Conservation (phyloP, 1,140 invertebrate genomes). For the Zaprionus taronus region DNA sequence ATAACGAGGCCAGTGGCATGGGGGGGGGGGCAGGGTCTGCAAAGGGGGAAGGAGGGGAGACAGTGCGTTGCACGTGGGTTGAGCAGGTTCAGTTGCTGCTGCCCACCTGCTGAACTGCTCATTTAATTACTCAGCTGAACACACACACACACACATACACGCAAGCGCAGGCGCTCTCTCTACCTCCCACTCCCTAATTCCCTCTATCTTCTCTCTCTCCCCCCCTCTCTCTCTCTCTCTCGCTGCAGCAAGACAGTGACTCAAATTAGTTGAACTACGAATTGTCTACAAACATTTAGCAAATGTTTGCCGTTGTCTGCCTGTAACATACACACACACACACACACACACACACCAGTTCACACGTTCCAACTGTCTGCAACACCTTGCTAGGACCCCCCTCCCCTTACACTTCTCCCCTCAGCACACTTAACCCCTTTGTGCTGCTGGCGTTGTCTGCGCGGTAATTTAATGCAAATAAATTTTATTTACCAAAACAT, state of each 20-base stretch:
- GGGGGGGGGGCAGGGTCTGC: neutral
- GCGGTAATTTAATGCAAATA: slow-evolving; percentile 82
- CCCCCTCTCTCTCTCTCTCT: neutral
- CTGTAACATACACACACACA: slow-evolving; percentile 2
- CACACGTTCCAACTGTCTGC: slow-evolving; percentile 28
- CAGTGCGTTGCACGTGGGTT: slow-evolving; percentile 43
- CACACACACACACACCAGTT: slow-evolving; percentile 8
- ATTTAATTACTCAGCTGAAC: slow-evolving; percentile 76
- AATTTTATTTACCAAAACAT: slow-evolving; percentile 82
- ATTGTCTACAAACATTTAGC: slow-evolving; percentile 83
- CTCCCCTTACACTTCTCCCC: neutral
- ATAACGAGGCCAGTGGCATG: slow-evolving; percentile 32
- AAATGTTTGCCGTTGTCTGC: slow-evolving; percentile 71
- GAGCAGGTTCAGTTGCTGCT: slow-evolving; percentile 38
- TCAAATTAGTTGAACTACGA: slow-evolving; percentile 82
- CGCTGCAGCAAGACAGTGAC: slow-evolving; percentile 10
- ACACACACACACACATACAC: slow-evolving; percentile 33
- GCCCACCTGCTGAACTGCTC: slow-evolving; percentile 48
- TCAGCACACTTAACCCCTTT: slow-evolving; percentile 8
- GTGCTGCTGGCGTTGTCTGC: slow-evolving; percentile 52
- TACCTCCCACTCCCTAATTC: too few species aligned
- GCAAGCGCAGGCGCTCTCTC: slow-evolving; percentile 3
- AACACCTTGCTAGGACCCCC: slow-evolving; percentile 33
- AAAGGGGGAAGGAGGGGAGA: neutral
- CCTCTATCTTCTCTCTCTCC: too few species aligned